Conservation (phyloP, 2,113 vertebrate genomes). For the Stegastes partitus region DNA sequence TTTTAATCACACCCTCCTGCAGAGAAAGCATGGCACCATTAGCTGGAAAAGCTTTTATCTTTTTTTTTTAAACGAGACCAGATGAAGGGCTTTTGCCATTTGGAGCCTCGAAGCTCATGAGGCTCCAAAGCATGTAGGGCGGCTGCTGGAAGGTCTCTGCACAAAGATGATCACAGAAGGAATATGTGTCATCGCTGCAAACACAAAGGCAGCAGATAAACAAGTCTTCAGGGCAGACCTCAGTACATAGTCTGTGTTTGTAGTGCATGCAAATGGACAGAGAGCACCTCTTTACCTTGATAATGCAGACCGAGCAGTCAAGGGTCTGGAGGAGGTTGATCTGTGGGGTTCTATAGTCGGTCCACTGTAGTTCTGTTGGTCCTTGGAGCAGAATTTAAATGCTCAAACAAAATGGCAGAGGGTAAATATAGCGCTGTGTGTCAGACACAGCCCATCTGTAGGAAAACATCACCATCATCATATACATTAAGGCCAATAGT, state of each 20-base stretch:
- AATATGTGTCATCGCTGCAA: not conserved
- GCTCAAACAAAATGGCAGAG: too few species aligned
- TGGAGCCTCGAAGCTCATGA: conserved; percentile 35
- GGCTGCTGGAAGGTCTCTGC: conserved; percentile 34
- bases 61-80: conserved; percentile 57
- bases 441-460: too few species aligned
- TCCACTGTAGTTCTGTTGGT: too few species aligned
- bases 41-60: conserved; percentile 58
- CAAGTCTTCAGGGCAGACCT: not conserved
- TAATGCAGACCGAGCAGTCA: too few species aligned
- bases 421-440: too few species aligned
- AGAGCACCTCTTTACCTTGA: too few species aligned
- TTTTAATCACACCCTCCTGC: conserved; percentile 19
- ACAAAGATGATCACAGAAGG: conserved; percentile 17
- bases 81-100: conserved; percentile 43
- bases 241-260: not conserved
- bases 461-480: too few species aligned
- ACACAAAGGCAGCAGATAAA: conserved; percentile 20
- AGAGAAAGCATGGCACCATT: conserved; percentile 17
- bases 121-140: conserved; percentile 30
- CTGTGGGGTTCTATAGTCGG: too few species aligned
- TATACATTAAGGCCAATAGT: too few species aligned
- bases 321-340: too few species aligned
- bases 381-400: too few species aligned
- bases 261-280: not conserved